Evolutionary conservation across 1,140 invertebrate species (phyloP), one percentile per base, ranked within the genome.

Genomic region (Drusus annulatus): DNA sequence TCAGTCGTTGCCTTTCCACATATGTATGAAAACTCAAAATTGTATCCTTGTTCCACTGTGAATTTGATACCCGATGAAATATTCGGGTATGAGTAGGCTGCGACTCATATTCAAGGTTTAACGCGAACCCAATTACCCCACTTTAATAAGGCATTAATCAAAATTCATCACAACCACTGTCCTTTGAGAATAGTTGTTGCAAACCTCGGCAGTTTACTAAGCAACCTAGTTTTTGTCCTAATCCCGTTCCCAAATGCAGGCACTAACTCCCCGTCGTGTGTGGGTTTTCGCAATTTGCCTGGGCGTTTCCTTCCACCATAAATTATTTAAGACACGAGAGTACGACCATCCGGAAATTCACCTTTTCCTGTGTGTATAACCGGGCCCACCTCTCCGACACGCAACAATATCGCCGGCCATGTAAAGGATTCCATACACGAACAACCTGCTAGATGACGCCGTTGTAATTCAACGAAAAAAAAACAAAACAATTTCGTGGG

Each of bases 291-390:
- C 73, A 60, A 81, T 82, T 82, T 82, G 60, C 81, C 77, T 50
- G 73, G 74, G 77, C 81, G 69, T 77, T 82, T 82, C 78, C 81
- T 75, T 17, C 56, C 58, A 45, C 81, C 74, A 79, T 82, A 82
- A 82, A 82, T 82, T 82, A 82, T 82, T 76, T 76, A 81, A 76
- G 79, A 76, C 76, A 68, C 56, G 73, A 78, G 50, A 62, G 69
- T 63, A 71, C 19, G 51, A 31, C 56, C 78, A 45, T 15, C 77
- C 81, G 81, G 81, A 82, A 79, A 82, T 82, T 82, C 81, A 76
- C 81, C 81, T 82, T 77, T 82, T 82, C 81, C 81, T 79, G 77
- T 79, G 69, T 73, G 81, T 68, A 78, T 50, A 52, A 8, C 63
- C 58, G 23, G 62, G 0, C 52, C 65, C 79, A 10, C 69, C 63